phyloP scores from a whole-genome alignment of 2,888 invertebrate species.

The Lochmaea crataegi region DNA sequence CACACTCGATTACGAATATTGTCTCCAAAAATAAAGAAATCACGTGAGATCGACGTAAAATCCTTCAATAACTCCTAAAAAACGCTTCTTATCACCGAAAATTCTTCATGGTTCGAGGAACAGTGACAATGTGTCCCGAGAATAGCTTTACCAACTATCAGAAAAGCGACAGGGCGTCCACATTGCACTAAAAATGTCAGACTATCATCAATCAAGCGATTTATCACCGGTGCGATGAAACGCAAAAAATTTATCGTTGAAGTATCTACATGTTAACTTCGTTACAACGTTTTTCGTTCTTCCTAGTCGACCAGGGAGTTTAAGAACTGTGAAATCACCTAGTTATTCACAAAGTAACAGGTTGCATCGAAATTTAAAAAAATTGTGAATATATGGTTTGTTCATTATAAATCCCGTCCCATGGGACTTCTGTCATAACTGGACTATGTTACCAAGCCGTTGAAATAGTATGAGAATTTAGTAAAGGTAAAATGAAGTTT shows the following conservation, averaged over 20 bases:
- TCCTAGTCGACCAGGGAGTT: too few species aligned
- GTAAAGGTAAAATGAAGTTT: too few species aligned
- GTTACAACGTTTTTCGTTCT: not conserved
- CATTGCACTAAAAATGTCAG: conserved; percentile 40
- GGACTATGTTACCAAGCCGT: too few species aligned
- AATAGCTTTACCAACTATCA: conserved; percentile 32
- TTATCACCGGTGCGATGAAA: conserved; percentile 26
- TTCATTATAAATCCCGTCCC: too few species aligned
- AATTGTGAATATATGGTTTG: too few species aligned
- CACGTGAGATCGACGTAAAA: not conserved
- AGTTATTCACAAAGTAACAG: too few species aligned
- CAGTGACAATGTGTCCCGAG: conserved; percentile 38
- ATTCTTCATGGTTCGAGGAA: conserved; percentile 37
- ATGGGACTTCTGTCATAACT: too few species aligned
- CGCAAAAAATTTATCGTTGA: conserved; percentile 22
- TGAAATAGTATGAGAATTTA: too few species aligned
- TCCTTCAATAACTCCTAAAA: conserved; percentile 22
- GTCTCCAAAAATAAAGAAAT: conserved; percentile 4
- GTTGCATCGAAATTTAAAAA: too few species aligned
- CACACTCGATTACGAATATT: not conserved
- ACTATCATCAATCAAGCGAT: conserved; percentile 40
- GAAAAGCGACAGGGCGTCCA: conserved; percentile 37
- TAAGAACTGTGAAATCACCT: too few species aligned
- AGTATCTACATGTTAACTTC: conserved; percentile 9
- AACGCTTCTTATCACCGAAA: conserved; percentile 31